Percentiles rank a stretch among this genome's conserved stretches.
Evolutionary conservation across 2,797 vertebrate species (phyloP).

Genomic region (Iguana delicatissima): DNA sequence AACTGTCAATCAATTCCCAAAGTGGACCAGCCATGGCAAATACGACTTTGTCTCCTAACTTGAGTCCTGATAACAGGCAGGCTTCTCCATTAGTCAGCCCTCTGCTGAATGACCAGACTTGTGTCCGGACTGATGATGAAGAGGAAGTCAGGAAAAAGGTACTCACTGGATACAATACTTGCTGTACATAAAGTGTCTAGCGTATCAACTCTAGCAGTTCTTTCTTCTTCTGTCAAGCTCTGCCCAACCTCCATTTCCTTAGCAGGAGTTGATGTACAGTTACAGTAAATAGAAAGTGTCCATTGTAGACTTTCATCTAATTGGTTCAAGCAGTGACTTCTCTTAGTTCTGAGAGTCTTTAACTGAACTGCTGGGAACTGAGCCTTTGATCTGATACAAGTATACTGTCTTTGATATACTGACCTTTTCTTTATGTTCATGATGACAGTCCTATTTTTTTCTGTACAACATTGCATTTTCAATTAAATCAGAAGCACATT

Average conservation of each 20-base stretch:
- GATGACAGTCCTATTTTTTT: not conserved
- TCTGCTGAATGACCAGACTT: constrained; percentile 89
- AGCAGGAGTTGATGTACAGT: not conserved
- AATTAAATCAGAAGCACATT: not conserved
- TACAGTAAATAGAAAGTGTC: not conserved
- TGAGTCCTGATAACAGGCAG: constrained; percentile 90
- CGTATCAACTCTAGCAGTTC: not conserved
- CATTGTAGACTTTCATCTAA: not conserved
- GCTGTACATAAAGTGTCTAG: not conserved
- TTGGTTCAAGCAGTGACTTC: not conserved
- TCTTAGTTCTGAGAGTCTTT: not conserved
- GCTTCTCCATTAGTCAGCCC: constrained; percentile 94
- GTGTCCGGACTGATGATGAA: constrained; percentile 90
- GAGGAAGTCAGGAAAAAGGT: constrained; percentile 94
- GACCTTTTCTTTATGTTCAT: not conserved
- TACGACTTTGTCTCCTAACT: constrained; percentile 84
- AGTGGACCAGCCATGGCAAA: constrained; percentile 86
- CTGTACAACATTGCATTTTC: too few relatives aligned
- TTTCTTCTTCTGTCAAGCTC: not conserved
- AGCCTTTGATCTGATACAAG: not conserved
- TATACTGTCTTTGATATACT: not conserved
- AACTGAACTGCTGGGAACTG: not conserved
- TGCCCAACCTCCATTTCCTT: not conserved
- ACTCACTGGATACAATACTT: constrained; percentile 17
- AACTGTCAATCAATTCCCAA: constrained; percentile 88